These are phyloP conservation scores for Ptilonorhynchus violaceus DNA, from an alignment of 2,113 vertebrate species.

Conservation along the genomic window DNA sequence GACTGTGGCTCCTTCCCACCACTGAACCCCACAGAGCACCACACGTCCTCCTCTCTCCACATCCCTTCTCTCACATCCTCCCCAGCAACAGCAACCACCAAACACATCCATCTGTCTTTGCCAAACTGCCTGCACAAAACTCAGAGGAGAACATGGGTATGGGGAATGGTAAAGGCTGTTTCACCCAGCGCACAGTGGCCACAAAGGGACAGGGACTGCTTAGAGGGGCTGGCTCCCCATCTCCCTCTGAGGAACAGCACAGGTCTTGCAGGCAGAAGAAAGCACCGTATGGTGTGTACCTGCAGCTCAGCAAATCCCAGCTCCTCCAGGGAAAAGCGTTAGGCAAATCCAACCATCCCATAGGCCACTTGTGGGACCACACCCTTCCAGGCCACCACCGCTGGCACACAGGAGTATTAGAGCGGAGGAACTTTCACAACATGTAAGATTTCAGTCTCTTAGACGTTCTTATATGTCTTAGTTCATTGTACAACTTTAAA, in stretches of 20 bases:
- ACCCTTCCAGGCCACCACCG: neutral
- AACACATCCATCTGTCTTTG: neutral
- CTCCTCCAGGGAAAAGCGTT: neutral
- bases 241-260: neutral
- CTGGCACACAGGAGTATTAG: neutral
- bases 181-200: neutral
- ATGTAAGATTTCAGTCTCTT: neutral
- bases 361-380: neutral
- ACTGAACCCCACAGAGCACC: neutral
- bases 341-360: neutral
- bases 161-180: neutral
- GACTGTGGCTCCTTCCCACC: neutral
- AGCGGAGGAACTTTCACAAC: neutral
- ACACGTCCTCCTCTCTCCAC: neutral
- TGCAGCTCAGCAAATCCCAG: neutral
- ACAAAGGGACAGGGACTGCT: neutral
- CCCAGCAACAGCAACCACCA: neutral
- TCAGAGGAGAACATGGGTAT: neutral
- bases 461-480: neutral
- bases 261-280: neutral
- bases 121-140: neutral
- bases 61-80: neutral
- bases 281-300: neutral
- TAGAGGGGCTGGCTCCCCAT: neutral
- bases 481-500: neutral